Conservation (phyloP, 2,888 invertebrate species). For the Heteromyza rotundicornis region DNA sequence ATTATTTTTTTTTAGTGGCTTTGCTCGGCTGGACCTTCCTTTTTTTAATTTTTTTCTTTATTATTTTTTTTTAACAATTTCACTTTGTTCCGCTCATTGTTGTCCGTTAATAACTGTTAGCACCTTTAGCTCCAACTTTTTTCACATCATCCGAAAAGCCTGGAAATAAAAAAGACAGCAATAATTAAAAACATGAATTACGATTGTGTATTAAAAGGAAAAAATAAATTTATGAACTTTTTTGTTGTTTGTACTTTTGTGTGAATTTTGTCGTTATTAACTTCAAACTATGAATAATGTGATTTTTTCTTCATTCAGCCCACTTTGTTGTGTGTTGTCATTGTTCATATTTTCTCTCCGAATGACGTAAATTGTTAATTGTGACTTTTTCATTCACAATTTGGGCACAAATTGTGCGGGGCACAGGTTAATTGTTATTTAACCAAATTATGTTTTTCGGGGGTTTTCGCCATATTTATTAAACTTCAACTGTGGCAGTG, state of each 20-base stretch:
- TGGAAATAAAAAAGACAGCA: not conserved
- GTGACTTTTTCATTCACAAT: not conserved
- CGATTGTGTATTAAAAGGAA: not conserved
- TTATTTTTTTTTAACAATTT: not conserved
- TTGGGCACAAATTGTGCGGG: too few relatives aligned
- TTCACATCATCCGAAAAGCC: not conserved
- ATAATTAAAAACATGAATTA: not conserved
- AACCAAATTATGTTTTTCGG: too few relatives aligned
- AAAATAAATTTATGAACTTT: not conserved
- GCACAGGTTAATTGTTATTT: too few relatives aligned
- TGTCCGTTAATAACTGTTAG: too few relatives aligned
- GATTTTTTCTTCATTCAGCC: not conserved
- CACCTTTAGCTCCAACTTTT: too few relatives aligned
- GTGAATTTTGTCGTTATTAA: not conserved
- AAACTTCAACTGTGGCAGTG: too few relatives aligned
- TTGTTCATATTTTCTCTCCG: not conserved
- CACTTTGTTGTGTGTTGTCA: not conserved
- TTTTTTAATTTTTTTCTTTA: not conserved
- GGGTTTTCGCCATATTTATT: too few relatives aligned
- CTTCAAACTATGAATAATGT: not conserved
- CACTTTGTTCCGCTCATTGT: too few relatives aligned
- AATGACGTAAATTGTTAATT: not conserved
- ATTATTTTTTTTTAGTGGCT: not conserved
- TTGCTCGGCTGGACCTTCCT: not conserved
- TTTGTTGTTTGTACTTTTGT: not conserved